Conservation (phyloP, 2,888 invertebrate species). For the Oligia strigilis region DNA sequence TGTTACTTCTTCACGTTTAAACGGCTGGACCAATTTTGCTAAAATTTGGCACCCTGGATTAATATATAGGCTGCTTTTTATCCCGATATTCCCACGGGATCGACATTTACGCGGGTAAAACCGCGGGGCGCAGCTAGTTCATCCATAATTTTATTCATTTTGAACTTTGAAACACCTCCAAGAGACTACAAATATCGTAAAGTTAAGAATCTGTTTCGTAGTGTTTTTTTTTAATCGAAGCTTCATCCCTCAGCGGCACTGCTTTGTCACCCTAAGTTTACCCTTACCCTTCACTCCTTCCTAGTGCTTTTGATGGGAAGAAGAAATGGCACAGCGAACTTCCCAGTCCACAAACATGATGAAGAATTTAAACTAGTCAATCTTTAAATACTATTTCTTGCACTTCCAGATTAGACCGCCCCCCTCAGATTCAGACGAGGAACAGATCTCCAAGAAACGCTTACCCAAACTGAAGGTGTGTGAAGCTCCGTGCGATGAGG, state of each 20-base stretch:
- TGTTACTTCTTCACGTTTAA: too few relatives aligned
- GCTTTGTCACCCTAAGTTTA: not conserved
- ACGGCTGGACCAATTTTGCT: too few relatives aligned
- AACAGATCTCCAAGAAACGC: slow-evolving; percentile 73
- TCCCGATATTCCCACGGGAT: too few relatives aligned
- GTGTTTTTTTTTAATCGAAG: not conserved
- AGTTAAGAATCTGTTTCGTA: not conserved
- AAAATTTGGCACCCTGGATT: too few relatives aligned
- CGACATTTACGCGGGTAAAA: too few relatives aligned
- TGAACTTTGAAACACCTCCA: not conserved
- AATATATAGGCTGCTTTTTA: too few relatives aligned
- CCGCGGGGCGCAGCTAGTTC: too few relatives aligned
- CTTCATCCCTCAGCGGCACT: not conserved
- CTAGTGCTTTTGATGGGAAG: not conserved
- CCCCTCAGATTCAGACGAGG: slow-evolving; percentile 85
- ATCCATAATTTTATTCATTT: not conserved
- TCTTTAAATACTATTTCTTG: not conserved
- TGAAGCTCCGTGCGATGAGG: slow-evolving; percentile 77
- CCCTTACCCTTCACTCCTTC: not conserved
- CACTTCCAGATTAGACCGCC: slow-evolving; percentile 81
- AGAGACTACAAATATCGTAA: not conserved
- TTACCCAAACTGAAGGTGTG: slow-evolving; percentile 75
- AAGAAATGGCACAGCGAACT: not conserved
- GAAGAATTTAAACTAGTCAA: not conserved
- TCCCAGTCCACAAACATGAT: not conserved